Evolutionary conservation across 2,113 vertebrate species (phyloP).

Genomic region (Nettapus auritus): DNA sequence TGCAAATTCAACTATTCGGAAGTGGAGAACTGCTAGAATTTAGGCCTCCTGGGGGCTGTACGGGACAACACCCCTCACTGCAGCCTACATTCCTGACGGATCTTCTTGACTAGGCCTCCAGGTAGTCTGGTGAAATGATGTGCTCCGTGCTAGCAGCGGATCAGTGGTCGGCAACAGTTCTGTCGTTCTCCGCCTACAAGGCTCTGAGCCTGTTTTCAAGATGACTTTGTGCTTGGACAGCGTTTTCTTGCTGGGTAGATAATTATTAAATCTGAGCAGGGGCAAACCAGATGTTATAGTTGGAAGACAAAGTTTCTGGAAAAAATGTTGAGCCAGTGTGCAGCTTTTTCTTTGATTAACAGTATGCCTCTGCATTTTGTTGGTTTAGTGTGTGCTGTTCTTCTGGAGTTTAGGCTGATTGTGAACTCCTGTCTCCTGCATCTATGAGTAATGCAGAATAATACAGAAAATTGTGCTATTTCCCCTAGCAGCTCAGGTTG

Average conservation of each 20-base stretch:
- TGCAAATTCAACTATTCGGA: neutral
- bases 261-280: neutral
- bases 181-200: fast-evolving
- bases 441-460: neutral
- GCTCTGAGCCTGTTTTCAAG: neutral
- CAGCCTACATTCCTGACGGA: neutral
- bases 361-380: neutral
- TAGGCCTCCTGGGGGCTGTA: neutral
- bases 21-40: neutral
- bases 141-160: fast-evolving
- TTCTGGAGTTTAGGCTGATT: neutral
- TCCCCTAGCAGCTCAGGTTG: neutral
- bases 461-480: neutral
- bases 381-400: fast-evolving
- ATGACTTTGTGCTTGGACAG: neutral
- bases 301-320: neutral
- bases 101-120: neutral
- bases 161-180: neutral
- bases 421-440: neutral
- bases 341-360: neutral
- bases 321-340: neutral
- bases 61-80: neutral
- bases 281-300: neutral
- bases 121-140: neutral
- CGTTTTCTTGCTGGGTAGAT: neutral